A percentile compares a stretch with the other conserved stretches of the same genome.
These are phyloP conservation scores for Bathybates hornii DNA, from an alignment of 2,113 vertebrate genomes.

Conservation along the genomic window DNA sequence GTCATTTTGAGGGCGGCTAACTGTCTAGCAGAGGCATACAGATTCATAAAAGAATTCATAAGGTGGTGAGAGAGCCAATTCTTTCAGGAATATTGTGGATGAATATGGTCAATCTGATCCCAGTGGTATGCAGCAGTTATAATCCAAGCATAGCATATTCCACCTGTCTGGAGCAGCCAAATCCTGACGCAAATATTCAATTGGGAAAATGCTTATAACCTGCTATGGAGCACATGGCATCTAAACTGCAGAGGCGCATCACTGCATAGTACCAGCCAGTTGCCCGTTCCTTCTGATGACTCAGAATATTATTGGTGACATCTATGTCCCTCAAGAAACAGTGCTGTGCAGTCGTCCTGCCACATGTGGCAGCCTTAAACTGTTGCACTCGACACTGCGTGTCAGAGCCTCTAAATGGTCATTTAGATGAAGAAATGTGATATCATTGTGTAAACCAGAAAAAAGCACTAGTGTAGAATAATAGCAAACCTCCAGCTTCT, in stretches of 20 bases:
- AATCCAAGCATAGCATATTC: conserved; percentile 8
- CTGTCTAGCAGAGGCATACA: neutral
- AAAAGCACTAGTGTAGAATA: neutral
- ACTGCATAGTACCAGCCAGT: neutral
- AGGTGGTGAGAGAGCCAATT: neutral
- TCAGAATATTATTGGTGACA: conserved; percentile 35
- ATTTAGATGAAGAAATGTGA: conserved; percentile 31
- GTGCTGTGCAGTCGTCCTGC: neutral
- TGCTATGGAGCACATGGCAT: conserved; percentile 6
- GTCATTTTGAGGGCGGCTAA: neutral
- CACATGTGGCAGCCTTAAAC: neutral
- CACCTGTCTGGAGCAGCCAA: neutral
- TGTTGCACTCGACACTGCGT: neutral
- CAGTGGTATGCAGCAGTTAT: neutral
- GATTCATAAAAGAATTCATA: neutral
- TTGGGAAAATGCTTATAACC: neutral
- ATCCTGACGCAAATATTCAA: conserved; percentile 3
- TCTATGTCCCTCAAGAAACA: conserved; percentile 23
- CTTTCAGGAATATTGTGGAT: conserved; percentile 2
- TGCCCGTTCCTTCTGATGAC: neutral
- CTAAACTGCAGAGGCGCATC: neutral
- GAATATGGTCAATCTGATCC: conserved; percentile 10
- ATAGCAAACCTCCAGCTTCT: neutral
- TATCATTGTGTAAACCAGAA: neutral
- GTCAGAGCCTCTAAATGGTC: conserved; percentile 8